Conservation (phyloP, 2,888 invertebrate genomes). For the Latrodectus hesperus region DNA sequence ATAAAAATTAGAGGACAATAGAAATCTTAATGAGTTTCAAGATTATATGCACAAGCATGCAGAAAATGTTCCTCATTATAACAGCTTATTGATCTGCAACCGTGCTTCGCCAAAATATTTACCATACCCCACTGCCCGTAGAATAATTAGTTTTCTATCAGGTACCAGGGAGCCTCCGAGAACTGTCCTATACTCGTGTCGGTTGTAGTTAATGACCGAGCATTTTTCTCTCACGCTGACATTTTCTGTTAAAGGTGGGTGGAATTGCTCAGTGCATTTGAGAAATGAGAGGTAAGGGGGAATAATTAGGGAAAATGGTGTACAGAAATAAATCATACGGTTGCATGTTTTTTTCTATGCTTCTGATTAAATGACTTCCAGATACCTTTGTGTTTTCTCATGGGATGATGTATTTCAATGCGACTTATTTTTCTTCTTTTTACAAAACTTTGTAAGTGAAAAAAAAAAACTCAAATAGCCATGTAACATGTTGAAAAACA, state of each 20-base stretch:
- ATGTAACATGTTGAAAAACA: no score
- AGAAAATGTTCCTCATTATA: slow-evolving; percentile 15
- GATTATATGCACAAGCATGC: slow-evolving; percentile 1
- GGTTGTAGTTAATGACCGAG: slow-evolving; percentile 40
- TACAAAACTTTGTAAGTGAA: no score
- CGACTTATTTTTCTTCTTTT: no score
- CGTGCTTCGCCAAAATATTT: slow-evolving; percentile 23
- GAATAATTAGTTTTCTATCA: slow-evolving; percentile 60
- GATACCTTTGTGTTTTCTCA: no score
- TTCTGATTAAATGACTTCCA: background rate
- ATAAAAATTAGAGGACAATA: background rate
- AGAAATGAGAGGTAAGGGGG: slow-evolving; percentile 9
- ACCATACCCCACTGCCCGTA: slow-evolving; percentile 18
- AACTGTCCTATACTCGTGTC: slow-evolving; percentile 19
- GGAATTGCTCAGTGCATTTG: background rate
- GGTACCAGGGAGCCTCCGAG: slow-evolving; percentile 22
- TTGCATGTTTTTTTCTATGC: background rate
- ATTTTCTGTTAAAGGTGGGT: slow-evolving; percentile 14
- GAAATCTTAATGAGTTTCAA: slow-evolving; percentile 1
- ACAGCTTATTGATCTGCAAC: slow-evolving; percentile 25
- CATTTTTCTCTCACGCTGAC: slow-evolving; percentile 41
- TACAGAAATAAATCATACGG: background rate
- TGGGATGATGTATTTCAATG: no score
- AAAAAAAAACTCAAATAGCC: no score
- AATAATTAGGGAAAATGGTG: slow-evolving; percentile 7